These are phyloP conservation scores for Zenarchopterus dispar DNA, from an alignment of 2,797 vertebrate genomes.

Conservation along the genomic window DNA sequence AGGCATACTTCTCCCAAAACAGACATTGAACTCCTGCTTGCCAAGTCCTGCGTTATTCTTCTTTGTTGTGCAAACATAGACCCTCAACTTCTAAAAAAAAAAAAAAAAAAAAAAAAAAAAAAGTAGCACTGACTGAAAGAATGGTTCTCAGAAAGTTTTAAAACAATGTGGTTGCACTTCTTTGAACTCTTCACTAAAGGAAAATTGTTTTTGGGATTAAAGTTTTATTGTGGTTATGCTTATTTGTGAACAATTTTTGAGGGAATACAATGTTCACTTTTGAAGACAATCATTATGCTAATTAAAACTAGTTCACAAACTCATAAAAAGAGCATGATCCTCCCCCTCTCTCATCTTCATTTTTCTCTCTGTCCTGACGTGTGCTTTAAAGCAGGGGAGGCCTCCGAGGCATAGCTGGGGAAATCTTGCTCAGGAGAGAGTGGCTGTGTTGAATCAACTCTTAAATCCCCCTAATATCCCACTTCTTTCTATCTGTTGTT, in stretches of 20 bases:
- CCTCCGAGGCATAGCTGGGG: conserved; percentile 67
- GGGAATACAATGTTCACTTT: too few relatives aligned
- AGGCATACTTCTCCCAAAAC: conserved; percentile 78
- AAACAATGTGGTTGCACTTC: background rate
- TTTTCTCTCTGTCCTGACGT: conserved; percentile 53
- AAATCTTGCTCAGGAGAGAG: conserved; percentile 67
- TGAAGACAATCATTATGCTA: too few relatives aligned
- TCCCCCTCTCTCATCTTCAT: conserved; percentile 17
- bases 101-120: conserved; percentile 52
- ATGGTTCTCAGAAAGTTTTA: conserved; percentile 6
- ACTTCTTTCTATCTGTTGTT: conserved; percentile 37
- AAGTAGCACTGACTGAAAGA: conserved; percentile 44
- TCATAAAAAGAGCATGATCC: background rate
- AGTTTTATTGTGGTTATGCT: conserved; percentile 30
- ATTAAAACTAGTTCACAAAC: too few relatives aligned
- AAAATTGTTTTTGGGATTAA: conserved; percentile 29
- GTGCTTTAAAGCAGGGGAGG: conserved; percentile 63
- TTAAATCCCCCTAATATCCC: conserved; percentile 68
- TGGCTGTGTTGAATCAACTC: conserved; percentile 52
- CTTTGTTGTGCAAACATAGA: conserved; percentile 51
- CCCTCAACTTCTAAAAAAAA: conserved; percentile 51
- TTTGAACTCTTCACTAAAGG: conserved; percentile 2
- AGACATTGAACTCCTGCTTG: conserved; percentile 55
- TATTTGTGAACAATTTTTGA: too few relatives aligned
- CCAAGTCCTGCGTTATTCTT: conserved; percentile 36